Evolutionary conservation across 1,140 invertebrate genomes (phyloP).

Genomic region (Lineus longissimus): DNA sequence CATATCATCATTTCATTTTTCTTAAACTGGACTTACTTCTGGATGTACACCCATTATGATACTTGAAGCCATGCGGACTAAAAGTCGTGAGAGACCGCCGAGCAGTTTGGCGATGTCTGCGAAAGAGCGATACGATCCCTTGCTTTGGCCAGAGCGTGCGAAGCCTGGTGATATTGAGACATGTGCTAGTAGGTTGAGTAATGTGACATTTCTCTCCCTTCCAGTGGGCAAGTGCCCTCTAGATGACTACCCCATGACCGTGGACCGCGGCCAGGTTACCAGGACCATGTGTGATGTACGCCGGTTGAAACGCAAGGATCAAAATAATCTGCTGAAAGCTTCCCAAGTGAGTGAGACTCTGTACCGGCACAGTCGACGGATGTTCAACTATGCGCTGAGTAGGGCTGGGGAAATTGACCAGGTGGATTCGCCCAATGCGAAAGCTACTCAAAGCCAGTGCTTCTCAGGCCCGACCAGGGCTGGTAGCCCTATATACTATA

Average conservation of each 20-base stretch:
- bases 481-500: not conserved
- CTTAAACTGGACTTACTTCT: no score
- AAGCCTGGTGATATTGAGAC: no score
- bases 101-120: no score
- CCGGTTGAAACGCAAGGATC: not conserved
- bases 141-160: no score
- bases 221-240: not conserved
- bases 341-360: not conserved
- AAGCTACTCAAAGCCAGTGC: not conserved
- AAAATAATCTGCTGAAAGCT: not conserved
- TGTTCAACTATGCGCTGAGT: constrained; percentile 1
- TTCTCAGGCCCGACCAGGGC: not conserved
- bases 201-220: not conserved
- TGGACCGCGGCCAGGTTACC: not conserved
- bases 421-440: not conserved
- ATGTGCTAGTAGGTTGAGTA: no score
- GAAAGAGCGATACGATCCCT: no score
- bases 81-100: no score
- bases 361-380: not conserved
- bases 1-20: no score
- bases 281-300: not conserved
- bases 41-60: no score
- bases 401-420: not conserved
- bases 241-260: not conserved
- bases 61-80: no score